Conservation (phyloP, 2,113 vertebrate species). For the Bufo gargarizans region DNA sequence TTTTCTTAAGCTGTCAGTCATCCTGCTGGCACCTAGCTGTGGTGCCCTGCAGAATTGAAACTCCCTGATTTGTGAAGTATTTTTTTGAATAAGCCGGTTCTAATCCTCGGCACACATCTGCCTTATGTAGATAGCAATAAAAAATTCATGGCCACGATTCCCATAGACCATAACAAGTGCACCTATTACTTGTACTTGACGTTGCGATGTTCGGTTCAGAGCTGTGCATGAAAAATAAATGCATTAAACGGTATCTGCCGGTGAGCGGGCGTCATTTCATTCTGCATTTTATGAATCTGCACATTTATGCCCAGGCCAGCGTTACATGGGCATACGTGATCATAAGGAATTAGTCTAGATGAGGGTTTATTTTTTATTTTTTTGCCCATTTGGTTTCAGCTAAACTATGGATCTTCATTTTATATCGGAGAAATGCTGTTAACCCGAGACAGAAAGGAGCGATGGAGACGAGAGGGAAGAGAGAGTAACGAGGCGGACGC, state of each 20-base stretch:
- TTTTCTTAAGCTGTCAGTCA: neutral
- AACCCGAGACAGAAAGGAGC: neutral
- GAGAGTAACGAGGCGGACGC: neutral
- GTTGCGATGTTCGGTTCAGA: constrained; percentile 11
- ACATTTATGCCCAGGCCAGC: neutral
- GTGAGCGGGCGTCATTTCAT: neutral
- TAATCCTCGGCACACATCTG: constrained; percentile 47
- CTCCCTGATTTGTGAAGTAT: constrained; percentile 37
- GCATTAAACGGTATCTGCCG: constrained; percentile 16
- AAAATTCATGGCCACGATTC: constrained; percentile 23
- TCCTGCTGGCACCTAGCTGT: neutral
- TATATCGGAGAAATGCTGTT: neutral
- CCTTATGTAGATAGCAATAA: constrained; percentile 43
- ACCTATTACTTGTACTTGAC: constrained; percentile 36
- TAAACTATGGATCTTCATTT: neutral
- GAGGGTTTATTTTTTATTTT: neutral
- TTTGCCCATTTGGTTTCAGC: neutral
- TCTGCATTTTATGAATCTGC: constrained; percentile 16
- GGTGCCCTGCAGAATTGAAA: constrained; percentile 10
- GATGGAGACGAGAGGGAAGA: neutral
- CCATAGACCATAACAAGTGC: constrained; percentile 25
- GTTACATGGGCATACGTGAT: neutral
- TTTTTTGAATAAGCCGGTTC: neutral
- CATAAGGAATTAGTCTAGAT: constrained; percentile 7
- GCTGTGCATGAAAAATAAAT: constrained; percentile 37